phyloP scores from a whole-genome alignment of 2,797 vertebrate species.

The Ara ararauna region DNA sequence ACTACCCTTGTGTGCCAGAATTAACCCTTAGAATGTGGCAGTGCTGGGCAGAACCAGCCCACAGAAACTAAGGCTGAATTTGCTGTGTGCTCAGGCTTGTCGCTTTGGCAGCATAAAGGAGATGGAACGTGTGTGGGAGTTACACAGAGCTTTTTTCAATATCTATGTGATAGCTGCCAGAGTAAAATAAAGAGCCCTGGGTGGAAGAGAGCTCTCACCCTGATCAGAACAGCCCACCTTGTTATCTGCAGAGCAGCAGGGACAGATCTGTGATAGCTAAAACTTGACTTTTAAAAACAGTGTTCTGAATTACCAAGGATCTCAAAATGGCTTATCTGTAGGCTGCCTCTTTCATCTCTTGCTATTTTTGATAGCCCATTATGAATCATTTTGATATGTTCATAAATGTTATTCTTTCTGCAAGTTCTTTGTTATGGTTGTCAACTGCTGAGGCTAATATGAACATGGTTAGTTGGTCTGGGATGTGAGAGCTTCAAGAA shows the following conservation, averaged over 20 bases:
- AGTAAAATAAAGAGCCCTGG: slow-evolving; percentile 1
- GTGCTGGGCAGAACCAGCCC: not conserved
- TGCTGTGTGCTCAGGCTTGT: not conserved
- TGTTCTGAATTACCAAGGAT: slow-evolving; percentile 14
- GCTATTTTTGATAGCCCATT: slow-evolving; percentile 50
- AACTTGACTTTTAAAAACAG: slow-evolving; percentile 29
- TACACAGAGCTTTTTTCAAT: not conserved
- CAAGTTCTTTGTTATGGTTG: not conserved
- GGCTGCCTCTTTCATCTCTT: slow-evolving; percentile 40
- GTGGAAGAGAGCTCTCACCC: slow-evolving; percentile 9
- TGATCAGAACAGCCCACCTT: slow-evolving; percentile 4
- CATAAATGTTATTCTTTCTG: slow-evolving; percentile 57
- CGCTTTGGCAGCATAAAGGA: not conserved
- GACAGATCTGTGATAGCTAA: slow-evolving; percentile 30
- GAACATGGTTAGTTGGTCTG: not conserved
- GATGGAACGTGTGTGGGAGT: not conserved
- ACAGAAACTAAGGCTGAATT: not conserved
- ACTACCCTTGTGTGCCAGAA: slow-evolving; percentile 24
- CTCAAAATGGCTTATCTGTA: slow-evolving; percentile 35
- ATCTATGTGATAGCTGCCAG: not conserved
- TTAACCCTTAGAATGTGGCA: slow-evolving; percentile 58
- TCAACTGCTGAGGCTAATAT: slow-evolving; percentile 18
- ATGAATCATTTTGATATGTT: slow-evolving; percentile 57
- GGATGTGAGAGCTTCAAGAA: not conserved
- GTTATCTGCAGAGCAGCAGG: slow-evolving; percentile 36